Conservation (phyloP, 2,888 invertebrate species). For the Lasiommata megera region DNA sequence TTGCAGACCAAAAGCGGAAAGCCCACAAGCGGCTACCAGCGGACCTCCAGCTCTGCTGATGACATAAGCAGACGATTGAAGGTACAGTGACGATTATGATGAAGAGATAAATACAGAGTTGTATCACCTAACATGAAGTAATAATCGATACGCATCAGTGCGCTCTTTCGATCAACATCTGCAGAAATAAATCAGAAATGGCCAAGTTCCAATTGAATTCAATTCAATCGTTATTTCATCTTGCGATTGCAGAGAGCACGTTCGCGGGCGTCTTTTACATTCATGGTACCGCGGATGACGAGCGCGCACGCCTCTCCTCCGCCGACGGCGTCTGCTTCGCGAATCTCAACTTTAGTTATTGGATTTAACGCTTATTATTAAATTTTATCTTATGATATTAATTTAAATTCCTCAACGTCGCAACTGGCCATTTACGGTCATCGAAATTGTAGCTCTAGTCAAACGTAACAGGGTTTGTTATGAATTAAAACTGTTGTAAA, state of each 20-base stretch:
- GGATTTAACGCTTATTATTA: constrained; percentile 4
- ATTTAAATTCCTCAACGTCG: constrained; percentile 23
- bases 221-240: constrained; percentile 35
- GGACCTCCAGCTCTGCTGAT: too few relatives aligned
- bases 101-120: not conserved
- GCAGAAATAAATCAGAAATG: constrained; percentile 14
- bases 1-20: too few relatives aligned
- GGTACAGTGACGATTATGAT: not conserved
- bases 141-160: not conserved
- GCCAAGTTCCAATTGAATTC: constrained; percentile 27
- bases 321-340: not conserved
- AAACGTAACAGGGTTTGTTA: constrained; percentile 10
- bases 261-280: constrained; percentile 31
- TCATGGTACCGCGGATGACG: constrained; percentile 30
- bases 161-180: not conserved
- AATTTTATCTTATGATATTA: constrained; percentile 3
- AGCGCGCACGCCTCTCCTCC: constrained; percentile 25
- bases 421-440: constrained; percentile 14
- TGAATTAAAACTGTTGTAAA: not conserved
- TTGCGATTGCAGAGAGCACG: constrained; percentile 27
- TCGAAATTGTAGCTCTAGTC: constrained; percentile 18
- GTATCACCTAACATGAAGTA: not conserved
- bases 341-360: constrained; percentile 16
- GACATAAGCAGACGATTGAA: too few relatives aligned
- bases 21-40: too few relatives aligned